Percentiles rank a stretch among this genome's conserved stretches.
Conservation (phyloP, 2,113 vertebrate genomes). For the Uropsilus gracilis region DNA sequence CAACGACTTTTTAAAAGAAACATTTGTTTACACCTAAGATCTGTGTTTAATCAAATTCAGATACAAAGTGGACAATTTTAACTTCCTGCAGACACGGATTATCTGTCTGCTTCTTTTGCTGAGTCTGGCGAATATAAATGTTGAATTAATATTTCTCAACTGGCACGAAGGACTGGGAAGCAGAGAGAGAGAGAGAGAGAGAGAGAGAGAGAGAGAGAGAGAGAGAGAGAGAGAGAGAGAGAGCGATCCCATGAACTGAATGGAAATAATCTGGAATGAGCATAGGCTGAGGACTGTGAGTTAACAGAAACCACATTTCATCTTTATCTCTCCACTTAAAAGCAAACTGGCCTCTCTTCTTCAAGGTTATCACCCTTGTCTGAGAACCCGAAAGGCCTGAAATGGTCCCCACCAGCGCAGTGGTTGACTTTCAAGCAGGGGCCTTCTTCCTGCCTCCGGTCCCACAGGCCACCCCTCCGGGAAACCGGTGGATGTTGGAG, state of each 20-base stretch:
- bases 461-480: background rate
- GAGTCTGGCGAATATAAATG: background rate
- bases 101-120: background rate
- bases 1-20: background rate
- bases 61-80: background rate
- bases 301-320: constrained; percentile 65
- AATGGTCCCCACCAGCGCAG: background rate
- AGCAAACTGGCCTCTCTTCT: constrained; percentile 63
- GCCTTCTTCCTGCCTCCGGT: background rate
- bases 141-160: background rate
- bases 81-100: background rate
- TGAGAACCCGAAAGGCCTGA: constrained; percentile 40
- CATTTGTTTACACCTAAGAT: background rate
- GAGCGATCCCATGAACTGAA: background rate
- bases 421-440: constrained; percentile 33
- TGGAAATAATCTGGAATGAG: background rate
- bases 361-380: constrained; percentile 59
- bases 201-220: too few relatives aligned
- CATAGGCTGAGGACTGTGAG: background rate
- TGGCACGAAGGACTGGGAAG: background rate
- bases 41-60: background rate
- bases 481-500: constrained; percentile 1
- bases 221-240: too few relatives aligned
- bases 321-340: constrained; percentile 59
- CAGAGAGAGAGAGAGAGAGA: too few relatives aligned